These are phyloP conservation scores for Cataglyphis cursor DNA, from an alignment of 2,888 invertebrate genomes.

Conservation along the genomic window DNA sequence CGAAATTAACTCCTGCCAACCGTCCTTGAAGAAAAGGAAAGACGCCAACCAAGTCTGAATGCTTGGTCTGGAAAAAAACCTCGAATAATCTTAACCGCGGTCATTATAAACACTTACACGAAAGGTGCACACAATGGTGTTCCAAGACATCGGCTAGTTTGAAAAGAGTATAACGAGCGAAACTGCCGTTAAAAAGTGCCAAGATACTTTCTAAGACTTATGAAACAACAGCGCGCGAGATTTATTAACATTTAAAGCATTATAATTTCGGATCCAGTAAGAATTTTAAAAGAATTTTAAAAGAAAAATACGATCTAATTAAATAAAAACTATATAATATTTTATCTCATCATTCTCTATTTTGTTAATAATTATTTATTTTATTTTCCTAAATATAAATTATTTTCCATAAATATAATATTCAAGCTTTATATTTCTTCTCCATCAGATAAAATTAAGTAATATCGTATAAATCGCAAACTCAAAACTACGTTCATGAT, in stretches of 20 bases:
- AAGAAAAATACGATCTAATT: conserved; percentile 8
- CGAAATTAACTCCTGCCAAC: conserved; percentile 69
- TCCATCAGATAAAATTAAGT: conserved; percentile 22
- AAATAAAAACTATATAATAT: conserved; percentile 3
- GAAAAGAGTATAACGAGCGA: conserved; percentile 39
- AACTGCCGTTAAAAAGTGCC: conserved; percentile 45
- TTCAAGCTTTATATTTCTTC: neutral
- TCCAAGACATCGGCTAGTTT: conserved; percentile 28
- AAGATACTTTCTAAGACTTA: conserved; percentile 13
- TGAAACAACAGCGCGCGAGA: conserved; percentile 20
- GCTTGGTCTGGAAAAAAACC: conserved; percentile 21
- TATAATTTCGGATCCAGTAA: neutral
- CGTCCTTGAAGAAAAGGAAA: conserved; percentile 15
- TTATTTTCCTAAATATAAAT: neutral
- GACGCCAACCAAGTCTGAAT: conserved; percentile 13
- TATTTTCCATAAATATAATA: neutral
- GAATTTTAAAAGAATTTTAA: neutral
- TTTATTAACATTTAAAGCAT: conserved; percentile 26
- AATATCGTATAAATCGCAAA: conserved; percentile 26
- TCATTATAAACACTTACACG: conserved; percentile 47
- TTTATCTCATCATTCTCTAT: neutral
- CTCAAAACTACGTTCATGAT: conserved; percentile 8
- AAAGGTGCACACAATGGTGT: conserved; percentile 39
- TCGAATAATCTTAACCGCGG: conserved; percentile 40
- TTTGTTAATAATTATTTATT: neutral